A percentile compares a stretch with the other conserved stretches of the same genome.
Evolutionary conservation across 2,797 vertebrate species (phyloP).

Genomic region (Caiman crocodilus): DNA sequence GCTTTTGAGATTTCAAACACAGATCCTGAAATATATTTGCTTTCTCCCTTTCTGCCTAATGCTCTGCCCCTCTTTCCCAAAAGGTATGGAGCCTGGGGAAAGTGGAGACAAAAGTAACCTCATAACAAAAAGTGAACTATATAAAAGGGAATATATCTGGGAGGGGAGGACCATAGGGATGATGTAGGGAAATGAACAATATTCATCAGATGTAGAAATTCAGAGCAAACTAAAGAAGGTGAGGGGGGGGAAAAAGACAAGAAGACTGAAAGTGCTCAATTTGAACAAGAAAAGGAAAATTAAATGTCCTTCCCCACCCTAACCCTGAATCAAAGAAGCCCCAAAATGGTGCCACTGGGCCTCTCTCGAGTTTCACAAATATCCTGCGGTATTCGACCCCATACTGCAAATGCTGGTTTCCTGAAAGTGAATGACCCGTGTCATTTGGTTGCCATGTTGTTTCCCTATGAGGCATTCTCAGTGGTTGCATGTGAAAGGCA

Average conservation of each 20-base stretch:
- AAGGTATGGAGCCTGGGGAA: not conserved
- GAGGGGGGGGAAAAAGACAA: not conserved
- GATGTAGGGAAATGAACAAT: not conserved
- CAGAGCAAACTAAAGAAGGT: not conserved
- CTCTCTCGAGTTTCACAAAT: not conserved
- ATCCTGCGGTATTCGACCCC: constrained; percentile 33
- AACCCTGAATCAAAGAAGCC: constrained; percentile 29
- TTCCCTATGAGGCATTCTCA: not conserved
- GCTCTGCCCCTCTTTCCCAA: not conserved
- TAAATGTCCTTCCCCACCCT: not conserved
- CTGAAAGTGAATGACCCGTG: constrained; percentile 48
- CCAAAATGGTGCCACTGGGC: not conserved
- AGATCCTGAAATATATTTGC: not conserved
- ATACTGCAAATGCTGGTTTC: constrained; percentile 65
- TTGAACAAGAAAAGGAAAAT: not conserved
- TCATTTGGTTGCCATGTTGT: not conserved
- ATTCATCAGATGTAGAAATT: constrained; percentile 23
- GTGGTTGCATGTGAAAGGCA: not conserved
- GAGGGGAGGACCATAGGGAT: not conserved
- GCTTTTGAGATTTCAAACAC: not conserved
- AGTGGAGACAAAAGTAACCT: not conserved
- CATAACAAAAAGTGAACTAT: not conserved
- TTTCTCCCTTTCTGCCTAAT: not conserved
- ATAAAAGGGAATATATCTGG: constrained; percentile 56
- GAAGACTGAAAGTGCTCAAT: not conserved